Conservation (phyloP, 2,797 vertebrate species). For the Nothura maculosa region DNA sequence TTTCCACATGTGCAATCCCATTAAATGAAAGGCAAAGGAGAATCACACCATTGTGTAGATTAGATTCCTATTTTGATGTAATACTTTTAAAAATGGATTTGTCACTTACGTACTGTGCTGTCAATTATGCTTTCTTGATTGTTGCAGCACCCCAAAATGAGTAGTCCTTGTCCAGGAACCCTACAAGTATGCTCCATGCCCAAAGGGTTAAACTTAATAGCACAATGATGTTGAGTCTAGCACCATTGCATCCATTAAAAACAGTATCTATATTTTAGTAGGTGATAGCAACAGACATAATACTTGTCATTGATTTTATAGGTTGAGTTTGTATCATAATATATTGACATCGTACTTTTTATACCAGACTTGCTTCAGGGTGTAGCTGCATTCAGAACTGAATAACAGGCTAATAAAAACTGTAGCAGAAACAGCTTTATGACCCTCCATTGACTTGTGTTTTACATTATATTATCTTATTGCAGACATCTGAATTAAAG, state of each 20-base stretch:
- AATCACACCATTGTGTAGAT: not conserved
- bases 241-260: constrained; percentile 62
- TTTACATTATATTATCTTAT: constrained; percentile 85
- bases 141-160: not conserved
- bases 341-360: constrained; percentile 80
- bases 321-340: constrained; percentile 82
- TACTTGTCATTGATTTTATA: constrained; percentile 83
- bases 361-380: constrained; percentile 80
- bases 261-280: constrained; percentile 77
- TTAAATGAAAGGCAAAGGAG: not conserved
- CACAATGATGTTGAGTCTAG: not conserved
- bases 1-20: not conserved
- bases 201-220: constrained; percentile 58
- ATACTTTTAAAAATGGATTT: not conserved
- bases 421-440: constrained; percentile 82
- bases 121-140: not conserved
- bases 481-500: constrained; percentile 84
- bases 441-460: constrained; percentile 81
- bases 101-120: not conserved
- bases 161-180: not conserved
- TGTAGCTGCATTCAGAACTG: constrained; percentile 74
- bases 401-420: constrained; percentile 86
- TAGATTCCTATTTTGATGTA: not conserved
- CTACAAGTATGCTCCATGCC: constrained; percentile 8
- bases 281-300: constrained; percentile 76